Conservation (phyloP, 2,113 vertebrate species). For the Nothobranchius furzeri region DNA sequence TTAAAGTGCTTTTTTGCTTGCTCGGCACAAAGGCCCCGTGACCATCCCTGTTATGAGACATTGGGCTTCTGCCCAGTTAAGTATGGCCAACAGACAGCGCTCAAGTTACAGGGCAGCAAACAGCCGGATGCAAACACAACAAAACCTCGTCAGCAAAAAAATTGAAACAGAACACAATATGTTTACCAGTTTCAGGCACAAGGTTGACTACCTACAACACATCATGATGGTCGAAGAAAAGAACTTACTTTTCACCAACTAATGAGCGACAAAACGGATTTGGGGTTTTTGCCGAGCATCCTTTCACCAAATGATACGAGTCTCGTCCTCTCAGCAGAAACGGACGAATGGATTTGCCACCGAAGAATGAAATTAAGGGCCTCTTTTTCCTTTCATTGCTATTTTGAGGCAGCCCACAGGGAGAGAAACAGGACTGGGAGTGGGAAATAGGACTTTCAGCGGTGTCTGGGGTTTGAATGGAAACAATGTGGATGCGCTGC, state of each 20-base stretch:
- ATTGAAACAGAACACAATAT: conserved; percentile 38
- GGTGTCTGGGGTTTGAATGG: conserved; percentile 28
- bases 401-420: conserved; percentile 61
- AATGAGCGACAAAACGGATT: conserved; percentile 4
- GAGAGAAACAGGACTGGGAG: conserved; percentile 49
- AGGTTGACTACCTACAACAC: conserved; percentile 34
- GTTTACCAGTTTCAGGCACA: conserved; percentile 34
- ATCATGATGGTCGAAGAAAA: conserved; percentile 13
- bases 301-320: background rate
- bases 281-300: conserved; percentile 6
- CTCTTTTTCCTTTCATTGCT: conserved; percentile 57
- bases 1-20: conserved; percentile 15
- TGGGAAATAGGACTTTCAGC: conserved; percentile 46
- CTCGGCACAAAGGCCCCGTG: conserved; percentile 21
- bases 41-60: conserved; percentile 55
- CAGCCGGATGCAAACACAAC: conserved; percentile 48
- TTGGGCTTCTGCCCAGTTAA: conserved; percentile 36
- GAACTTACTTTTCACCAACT: conserved; percentile 43
- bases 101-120: conserved; percentile 47
- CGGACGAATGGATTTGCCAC: conserved; percentile 39
- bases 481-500: conserved; percentile 23
- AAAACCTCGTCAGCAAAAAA: conserved; percentile 63
- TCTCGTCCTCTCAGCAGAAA: conserved; percentile 33
- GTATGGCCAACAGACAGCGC: conserved; percentile 49
- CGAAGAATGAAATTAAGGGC: conserved; percentile 50